A percentile compares a stretch with the other conserved stretches of the same genome.
phyloP scores from a whole-genome alignment of 2,797 vertebrate species.

The Stomatorhinus walkeri region DNA sequence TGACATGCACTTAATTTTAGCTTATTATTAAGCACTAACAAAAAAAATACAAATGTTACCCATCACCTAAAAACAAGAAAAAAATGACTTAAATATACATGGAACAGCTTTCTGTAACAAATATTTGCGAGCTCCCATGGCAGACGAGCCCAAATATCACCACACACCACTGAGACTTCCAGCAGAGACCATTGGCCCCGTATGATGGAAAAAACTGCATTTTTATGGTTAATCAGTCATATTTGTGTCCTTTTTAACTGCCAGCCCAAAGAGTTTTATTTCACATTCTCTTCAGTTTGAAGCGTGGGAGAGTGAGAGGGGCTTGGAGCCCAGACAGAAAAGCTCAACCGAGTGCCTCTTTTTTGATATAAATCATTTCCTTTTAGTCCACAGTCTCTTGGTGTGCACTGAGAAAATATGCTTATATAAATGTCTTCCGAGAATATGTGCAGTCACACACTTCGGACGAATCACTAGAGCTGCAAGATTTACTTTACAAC shows the following conservation, averaged over 20 bases:
- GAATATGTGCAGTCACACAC: background rate
- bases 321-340: conserved; percentile 22
- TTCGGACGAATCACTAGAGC: background rate
- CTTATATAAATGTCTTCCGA: conserved; percentile 17
- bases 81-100: background rate
- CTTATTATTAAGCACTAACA: background rate
- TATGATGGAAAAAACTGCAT: conserved; percentile 46
- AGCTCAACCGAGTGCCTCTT: conserved; percentile 24
- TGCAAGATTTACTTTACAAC: background rate
- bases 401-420: background rate
- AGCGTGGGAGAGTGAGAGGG: conserved; percentile 47
- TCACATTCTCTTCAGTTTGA: conserved; percentile 58
- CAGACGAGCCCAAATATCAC: background rate
- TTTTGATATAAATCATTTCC: conserved; percentile 20
- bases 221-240: conserved; percentile 55
- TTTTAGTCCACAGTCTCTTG: conserved; percentile 13
- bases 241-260: conserved; percentile 48
- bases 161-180: background rate
- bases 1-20: background rate
- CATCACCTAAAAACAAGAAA: background rate
- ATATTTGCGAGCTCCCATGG: background rate
- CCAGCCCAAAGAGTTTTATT: conserved; percentile 50
- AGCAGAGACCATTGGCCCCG: conserved; percentile 41
- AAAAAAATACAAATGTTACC: background rate
- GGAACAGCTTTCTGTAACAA: background rate